These are phyloP conservation scores for Spheniscus humboldti DNA, from an alignment of 2,797 vertebrate genomes.

Conservation along the genomic window DNA sequence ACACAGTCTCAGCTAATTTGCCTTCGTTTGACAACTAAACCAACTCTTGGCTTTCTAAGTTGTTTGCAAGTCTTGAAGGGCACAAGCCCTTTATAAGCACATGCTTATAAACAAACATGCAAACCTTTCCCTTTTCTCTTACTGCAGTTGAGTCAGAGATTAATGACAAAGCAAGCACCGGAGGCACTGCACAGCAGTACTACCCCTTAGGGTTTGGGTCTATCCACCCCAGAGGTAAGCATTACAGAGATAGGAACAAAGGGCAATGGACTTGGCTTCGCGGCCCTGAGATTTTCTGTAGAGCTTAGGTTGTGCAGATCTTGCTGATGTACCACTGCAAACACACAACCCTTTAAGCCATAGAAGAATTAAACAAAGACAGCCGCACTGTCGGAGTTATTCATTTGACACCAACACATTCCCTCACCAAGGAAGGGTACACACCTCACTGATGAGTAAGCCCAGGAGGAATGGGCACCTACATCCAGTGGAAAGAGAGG, in stretches of 20 bases:
- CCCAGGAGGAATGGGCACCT: not conserved
- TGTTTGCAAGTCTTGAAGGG: not conserved
- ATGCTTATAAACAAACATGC: not conserved
- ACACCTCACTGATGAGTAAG: not conserved
- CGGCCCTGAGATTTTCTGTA: not conserved
- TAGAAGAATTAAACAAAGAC: not conserved
- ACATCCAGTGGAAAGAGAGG: not conserved
- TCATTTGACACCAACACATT: not conserved
- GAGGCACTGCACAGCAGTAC: not conserved
- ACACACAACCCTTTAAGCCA: not conserved
- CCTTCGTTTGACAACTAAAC: not conserved
- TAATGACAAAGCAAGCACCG: not conserved
- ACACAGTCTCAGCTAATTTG: not conserved
- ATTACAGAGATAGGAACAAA: not conserved
- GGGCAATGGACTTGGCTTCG: not conserved
- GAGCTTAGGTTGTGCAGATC: not conserved
- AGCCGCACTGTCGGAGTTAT: not conserved
- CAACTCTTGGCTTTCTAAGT: not conserved
- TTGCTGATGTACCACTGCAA: not conserved
- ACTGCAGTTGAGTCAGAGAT: not conserved
- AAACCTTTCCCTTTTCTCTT: not conserved
- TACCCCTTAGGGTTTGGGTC: not conserved
- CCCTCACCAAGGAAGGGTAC: not conserved
- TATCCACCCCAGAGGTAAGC: not conserved
- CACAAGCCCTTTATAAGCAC: not conserved